Conservation (phyloP, 2,888 invertebrate genomes). For the Leistus spinibarbis region DNA sequence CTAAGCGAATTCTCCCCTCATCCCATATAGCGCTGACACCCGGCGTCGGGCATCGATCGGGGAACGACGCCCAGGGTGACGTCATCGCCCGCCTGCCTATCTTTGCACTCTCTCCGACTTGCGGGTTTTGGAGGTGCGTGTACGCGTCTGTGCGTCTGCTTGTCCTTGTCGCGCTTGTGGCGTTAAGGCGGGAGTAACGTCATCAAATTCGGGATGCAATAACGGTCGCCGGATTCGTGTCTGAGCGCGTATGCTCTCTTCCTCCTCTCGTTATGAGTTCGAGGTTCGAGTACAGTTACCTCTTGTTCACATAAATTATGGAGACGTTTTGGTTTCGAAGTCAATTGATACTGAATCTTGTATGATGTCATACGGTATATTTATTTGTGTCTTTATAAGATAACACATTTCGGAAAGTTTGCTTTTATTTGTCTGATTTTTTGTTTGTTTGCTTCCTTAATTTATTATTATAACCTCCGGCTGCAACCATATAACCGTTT, state of each 20-base stretch:
- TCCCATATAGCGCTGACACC: neutral
- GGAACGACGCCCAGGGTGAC: slow-evolving; percentile 33
- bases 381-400: too few species aligned
- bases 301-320: neutral
- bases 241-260: neutral
- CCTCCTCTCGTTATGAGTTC: neutral
- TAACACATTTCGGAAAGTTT: too few species aligned
- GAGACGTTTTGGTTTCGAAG: neutral
- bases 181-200: neutral
- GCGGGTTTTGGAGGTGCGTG: neutral
- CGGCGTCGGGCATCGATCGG: slow-evolving; percentile 32
- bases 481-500: too few species aligned
- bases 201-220: neutral
- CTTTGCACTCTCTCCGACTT: neutral
- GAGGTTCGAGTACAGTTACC: neutral
- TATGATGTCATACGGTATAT: neutral
- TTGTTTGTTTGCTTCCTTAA: too few species aligned
- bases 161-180: neutral
- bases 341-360: neutral
- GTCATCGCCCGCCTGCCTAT: slow-evolving; percentile 9
- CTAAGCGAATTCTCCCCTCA: neutral
- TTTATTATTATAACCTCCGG: too few species aligned
- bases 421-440: too few species aligned
- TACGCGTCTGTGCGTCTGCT: neutral
- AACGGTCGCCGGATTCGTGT: neutral